Evolutionary conservation across 23 tunicate genomes (phyloP).

Genomic region (Diplosoma virens): DNA sequence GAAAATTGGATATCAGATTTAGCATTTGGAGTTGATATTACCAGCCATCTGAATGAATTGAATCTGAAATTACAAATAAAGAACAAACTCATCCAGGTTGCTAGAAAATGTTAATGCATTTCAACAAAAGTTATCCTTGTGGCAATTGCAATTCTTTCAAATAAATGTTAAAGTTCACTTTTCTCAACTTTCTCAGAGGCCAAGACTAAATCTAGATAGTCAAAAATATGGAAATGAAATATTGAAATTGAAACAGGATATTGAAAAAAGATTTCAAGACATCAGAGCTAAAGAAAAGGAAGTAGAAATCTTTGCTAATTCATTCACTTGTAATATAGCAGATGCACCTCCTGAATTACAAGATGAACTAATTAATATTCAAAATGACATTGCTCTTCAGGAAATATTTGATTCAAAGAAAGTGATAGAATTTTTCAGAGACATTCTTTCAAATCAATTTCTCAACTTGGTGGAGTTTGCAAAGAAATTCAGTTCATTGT

Average conservation of each 20-base stretch:
- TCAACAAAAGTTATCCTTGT: slow-evolving; percentile 13
- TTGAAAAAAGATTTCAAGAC: background rate
- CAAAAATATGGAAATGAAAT: background rate
- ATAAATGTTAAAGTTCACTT: slow-evolving; percentile 19
- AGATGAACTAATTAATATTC: background rate
- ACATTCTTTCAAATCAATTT: background rate
- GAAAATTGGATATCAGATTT: slow-evolving; percentile 18
- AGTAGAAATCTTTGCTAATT: background rate
- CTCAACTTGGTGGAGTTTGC: background rate
- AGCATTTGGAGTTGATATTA: slow-evolving; percentile 16
- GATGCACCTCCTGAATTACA: background rate
- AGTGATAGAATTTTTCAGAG: background rate
- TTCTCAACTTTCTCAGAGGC: slow-evolving; percentile 12
- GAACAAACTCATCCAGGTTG: slow-evolving; percentile 24
- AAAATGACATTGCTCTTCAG: background rate
- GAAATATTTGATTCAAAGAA: background rate
- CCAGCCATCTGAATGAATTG: slow-evolving; percentile 26
- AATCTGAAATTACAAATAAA: slow-evolving; percentile 35
- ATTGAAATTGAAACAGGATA: background rate
- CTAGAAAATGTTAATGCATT: slow-evolving; percentile 26
- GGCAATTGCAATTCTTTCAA: slow-evolving; percentile 32
- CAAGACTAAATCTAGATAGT: background rate
- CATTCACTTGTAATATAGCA: background rate
- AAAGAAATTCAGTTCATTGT: background rate
- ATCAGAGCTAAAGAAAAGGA: background rate